A percentile compares a stretch with the other conserved stretches of the same genome.
Conservation (phyloP, 1,140 invertebrate species). For the Andricus grossulariae region DNA sequence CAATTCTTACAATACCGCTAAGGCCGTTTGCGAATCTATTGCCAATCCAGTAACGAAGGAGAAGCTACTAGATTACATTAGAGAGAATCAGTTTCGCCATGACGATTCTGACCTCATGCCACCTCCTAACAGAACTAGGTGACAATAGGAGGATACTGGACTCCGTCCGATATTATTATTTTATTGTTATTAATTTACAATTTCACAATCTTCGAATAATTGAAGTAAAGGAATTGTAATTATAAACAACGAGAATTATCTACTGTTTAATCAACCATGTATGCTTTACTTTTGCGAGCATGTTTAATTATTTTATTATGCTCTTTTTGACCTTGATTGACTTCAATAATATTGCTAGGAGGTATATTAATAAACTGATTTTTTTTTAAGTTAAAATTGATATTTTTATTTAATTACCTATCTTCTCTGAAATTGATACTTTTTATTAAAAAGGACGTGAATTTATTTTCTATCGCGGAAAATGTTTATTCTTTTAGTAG, state of each 20-base stretch:
- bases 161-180: constrained; percentile 33
- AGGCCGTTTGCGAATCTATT: constrained; percentile 83
- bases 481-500: too few relatives aligned
- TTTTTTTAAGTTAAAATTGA: not conserved
- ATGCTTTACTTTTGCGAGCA: not conserved
- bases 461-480: not conserved
- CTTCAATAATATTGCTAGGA: not conserved
- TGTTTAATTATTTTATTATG: constrained; percentile 10
- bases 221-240: too few relatives aligned
- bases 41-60: constrained; percentile 88
- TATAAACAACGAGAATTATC: not conserved
- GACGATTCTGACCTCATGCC: constrained; percentile 82
- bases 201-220: too few relatives aligned
- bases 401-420: not conserved
- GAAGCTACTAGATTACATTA: constrained; percentile 85
- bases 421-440: not conserved
- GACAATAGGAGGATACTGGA: constrained; percentile 40
- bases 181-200: too few relatives aligned
- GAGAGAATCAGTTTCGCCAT: constrained; percentile 76
- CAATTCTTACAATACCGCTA: constrained; percentile 90
- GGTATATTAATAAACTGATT: not conserved
- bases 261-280: constrained; percentile 34
- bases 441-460: not conserved
- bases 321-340: not conserved
- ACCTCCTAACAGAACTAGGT: constrained; percentile 74